phyloP scores from a whole-genome alignment of 2,888 invertebrate genomes.

The Cephus sareptanus region DNA sequence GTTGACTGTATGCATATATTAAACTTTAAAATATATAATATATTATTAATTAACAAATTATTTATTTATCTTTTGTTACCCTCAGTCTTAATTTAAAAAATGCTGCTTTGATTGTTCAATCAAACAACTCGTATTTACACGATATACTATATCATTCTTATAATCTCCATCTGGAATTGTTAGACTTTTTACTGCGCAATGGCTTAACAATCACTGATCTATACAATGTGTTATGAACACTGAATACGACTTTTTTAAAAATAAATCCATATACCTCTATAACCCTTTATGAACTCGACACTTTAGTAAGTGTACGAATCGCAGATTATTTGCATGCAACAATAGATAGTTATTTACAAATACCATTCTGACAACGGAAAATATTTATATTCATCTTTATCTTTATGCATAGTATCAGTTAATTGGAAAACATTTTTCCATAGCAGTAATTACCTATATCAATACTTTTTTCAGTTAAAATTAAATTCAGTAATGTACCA shows the following conservation, averaged over 20 bases:
- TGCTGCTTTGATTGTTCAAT: neutral
- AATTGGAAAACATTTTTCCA: neutral
- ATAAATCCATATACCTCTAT: neutral
- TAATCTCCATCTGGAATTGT: neutral
- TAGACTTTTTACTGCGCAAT: neutral
- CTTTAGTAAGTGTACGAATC: neutral
- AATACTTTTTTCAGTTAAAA: neutral
- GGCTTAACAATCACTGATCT: neutral
- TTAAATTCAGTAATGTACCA: neutral
- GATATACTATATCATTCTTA: neutral
- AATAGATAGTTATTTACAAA: neutral
- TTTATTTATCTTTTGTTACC: neutral
- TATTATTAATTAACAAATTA: neutral
- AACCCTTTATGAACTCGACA: neutral
- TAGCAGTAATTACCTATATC: neutral
- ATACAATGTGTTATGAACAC: neutral
- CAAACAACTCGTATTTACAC: neutral
- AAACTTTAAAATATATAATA: neutral
- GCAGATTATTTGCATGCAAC: neutral
- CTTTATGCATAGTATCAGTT: neutral
- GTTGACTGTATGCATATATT: neutral
- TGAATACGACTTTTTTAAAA: neutral
- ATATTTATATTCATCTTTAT: neutral
- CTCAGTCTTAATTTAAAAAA: slow-evolving; percentile 3
- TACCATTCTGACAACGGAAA: neutral